phyloP scores from a whole-genome alignment of 2,113 vertebrate genomes.

The Gadus macrocephalus region DNA sequence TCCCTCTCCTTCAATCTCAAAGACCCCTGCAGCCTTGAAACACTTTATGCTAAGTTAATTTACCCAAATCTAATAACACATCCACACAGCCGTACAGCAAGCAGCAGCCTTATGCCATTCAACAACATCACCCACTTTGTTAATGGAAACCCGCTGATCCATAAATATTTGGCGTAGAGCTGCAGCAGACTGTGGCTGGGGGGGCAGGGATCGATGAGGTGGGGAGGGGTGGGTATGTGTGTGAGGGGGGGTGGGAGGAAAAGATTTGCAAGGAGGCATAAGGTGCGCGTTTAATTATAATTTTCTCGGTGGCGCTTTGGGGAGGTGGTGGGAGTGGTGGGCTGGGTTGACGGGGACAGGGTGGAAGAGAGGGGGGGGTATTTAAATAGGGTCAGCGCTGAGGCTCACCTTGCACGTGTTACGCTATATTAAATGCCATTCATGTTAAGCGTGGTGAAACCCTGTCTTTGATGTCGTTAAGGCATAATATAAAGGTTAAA shows the following conservation, averaged over 20 bases:
- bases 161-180: conserved; percentile 69
- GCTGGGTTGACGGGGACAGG: conserved; percentile 46
- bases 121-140: conserved; percentile 80
- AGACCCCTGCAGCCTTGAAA: conserved; percentile 62
- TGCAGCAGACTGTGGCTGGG: conserved; percentile 82
- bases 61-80: conserved; percentile 76
- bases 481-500: conserved; percentile 84
- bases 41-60: conserved; percentile 79
- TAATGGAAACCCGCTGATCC: conserved; percentile 99
- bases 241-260: too few relatives aligned
- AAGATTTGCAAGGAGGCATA: conserved; percentile 93
- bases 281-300: conserved; percentile 95
- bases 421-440: conserved; percentile 98
- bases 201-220: conserved; percentile 96
- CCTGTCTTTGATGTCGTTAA: conserved; percentile 76
- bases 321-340: conserved; percentile 36
- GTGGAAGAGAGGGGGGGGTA: conserved; percentile 64
- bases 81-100: not conserved
- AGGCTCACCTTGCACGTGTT: conserved; percentile 87
- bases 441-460: conserved; percentile 86
- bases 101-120: conserved; percentile 48
- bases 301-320: conserved; percentile 64
- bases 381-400: conserved; percentile 98
- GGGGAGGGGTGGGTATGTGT: conserved; percentile 61
- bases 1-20: conserved; percentile 34